phyloP scores from a whole-genome alignment of 2,888 invertebrate species.

The Amorpha juglandis region DNA sequence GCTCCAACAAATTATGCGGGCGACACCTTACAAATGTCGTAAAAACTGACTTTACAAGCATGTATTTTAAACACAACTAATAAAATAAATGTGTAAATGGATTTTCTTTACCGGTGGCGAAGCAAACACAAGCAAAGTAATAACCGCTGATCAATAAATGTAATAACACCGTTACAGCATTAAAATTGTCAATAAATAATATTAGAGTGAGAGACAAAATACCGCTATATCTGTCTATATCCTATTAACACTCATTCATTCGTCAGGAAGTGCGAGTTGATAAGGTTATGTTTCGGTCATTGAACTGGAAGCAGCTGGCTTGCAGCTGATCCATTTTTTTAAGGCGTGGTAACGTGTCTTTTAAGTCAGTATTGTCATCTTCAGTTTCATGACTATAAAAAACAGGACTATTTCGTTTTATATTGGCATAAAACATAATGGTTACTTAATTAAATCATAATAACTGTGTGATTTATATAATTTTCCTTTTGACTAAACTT shows the following conservation, averaged over 20 bases:
- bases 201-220: conserved; percentile 2
- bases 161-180: not conserved
- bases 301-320: conserved; percentile 52
- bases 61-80: conserved; percentile 50
- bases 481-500: no score
- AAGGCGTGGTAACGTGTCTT: not conserved
- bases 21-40: conserved; percentile 47
- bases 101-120: conserved; percentile 33
- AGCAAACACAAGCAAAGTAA: not conserved
- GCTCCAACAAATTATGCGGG: conserved; percentile 44
- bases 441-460: no score
- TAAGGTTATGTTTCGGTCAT: conserved; percentile 44
- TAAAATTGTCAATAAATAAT: not conserved
- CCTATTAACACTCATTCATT: conserved; percentile 9
- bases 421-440: no score
- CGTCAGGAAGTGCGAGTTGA: conserved; percentile 32
- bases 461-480: no score
- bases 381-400: no score
- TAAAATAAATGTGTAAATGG: no score
- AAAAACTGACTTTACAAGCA: conserved; percentile 56
- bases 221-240: not conserved
- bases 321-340: conserved; percentile 32
- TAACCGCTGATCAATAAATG: not conserved
- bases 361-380: no score
- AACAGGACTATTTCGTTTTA: no score